Base-by-base conservation (phyloP, 2,888 invertebrate species). In the Cheilosia grossa region DNA sequence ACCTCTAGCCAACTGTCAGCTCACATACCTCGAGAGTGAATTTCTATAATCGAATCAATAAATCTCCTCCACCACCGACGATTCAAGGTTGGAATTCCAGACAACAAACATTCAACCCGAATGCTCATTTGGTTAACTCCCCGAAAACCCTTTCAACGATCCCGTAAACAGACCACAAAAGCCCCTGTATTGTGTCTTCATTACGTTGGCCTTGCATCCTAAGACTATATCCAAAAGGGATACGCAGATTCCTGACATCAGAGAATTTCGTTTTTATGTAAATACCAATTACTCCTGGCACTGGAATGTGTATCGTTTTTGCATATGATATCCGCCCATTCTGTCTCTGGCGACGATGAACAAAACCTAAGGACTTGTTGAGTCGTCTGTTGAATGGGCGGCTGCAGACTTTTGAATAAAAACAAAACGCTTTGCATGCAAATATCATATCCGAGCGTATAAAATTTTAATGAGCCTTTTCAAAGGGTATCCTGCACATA, bases 401-500 rank as follows among this genome's bases (percentile, higher is more conserved):
- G 21, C n/a, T 63, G 64, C 74, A 74, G 13, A 9, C 56, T 49
- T 58, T 64, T 56, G 56, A 64, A 47, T 27, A 47, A 47, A 63
- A 51, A 63, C 67, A 10, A 78, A 82, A 13, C 67, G 51, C 47
- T 82, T 67, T 82, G 44, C 78, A 78, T 82, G 73, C 67, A 73
- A 78, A 82, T 82, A 72, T 72, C 72, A 78, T 64, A 73, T 30
- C 2, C 54, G 40, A 78, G 44, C 63, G 42, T 82, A 78, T 82
- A 63, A 56, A 78, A 82, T 67, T 78, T 82, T 82, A 82, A 82
- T 82, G 77, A 77, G 77, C 37, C 72, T 56, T 61, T 69, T 51
- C 33, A 54, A 67, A 73, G 72, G 72, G 54, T 78, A 54, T 40
- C 47, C 40, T 51, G 40, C 33, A 53, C 67, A 58, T 37, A 73